Conservation (phyloP, 1,140 invertebrate genomes). For the Scaptomyza hsui region DNA sequence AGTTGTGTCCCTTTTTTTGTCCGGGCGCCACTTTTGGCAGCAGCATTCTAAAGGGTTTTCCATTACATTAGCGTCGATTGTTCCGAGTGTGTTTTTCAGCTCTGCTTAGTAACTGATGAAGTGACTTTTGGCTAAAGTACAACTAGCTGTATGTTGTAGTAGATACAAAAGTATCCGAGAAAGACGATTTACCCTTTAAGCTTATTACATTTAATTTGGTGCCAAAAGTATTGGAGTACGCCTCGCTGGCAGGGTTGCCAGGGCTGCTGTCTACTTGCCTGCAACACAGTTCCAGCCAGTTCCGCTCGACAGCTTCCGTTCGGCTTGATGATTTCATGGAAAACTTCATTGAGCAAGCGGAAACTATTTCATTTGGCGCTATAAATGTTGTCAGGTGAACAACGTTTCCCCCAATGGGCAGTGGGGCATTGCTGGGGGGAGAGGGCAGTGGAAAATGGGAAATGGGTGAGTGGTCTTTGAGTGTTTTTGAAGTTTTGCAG, state of each 20-base stretch:
- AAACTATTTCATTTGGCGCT: slow-evolving; percentile 77
- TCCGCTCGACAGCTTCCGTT: slow-evolving; percentile 79
- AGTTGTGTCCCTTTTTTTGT: slow-evolving; percentile 25
- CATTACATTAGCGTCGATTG: slow-evolving; percentile 49
- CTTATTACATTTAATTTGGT: slow-evolving; percentile 21
- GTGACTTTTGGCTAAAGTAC: slow-evolving; percentile 16
- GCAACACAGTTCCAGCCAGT: slow-evolving; percentile 72
- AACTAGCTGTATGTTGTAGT: background rate
- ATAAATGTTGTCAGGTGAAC: slow-evolving; percentile 51
- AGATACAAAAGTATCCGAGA: background rate
- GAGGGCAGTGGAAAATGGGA: background rate
- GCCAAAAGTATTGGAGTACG: slow-evolving; percentile 22
- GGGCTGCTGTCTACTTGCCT: slow-evolving; percentile 32
- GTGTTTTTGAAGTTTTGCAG: slow-evolving; percentile 71
- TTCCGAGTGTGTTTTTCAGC: slow-evolving; percentile 16
- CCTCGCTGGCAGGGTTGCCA: slow-evolving; percentile 22
- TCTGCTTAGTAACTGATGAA: slow-evolving; percentile 31
- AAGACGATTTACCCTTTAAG: slow-evolving; percentile 11
- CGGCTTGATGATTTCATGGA: slow-evolving; percentile 80
- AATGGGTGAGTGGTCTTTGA: slow-evolving; percentile 32
- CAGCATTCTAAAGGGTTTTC: slow-evolving; percentile 51
- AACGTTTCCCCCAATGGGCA: background rate
- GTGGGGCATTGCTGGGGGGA: background rate
- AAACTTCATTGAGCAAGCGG: slow-evolving; percentile 81
- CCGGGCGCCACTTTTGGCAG: slow-evolving; percentile 23